Base-by-base conservation (phyloP, 2,888 invertebrate genomes). In the Smittia aterrima region DNA sequence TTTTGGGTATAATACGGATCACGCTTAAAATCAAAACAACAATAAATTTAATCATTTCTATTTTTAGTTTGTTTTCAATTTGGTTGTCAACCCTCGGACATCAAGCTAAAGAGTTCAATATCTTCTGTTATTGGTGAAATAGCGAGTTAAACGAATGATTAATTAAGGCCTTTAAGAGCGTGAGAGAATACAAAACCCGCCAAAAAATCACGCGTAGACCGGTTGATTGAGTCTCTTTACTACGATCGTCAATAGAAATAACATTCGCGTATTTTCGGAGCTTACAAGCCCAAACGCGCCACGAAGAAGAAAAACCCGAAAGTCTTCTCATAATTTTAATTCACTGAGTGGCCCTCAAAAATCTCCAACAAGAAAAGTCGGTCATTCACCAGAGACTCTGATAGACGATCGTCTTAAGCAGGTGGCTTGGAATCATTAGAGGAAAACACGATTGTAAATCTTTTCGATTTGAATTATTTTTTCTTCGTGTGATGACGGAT, bases 381-480 rank as follows among this genome's bases (percentile, higher is more conserved):
- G 66, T 66, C 66, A 66, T 66, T 66, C 66, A 66, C 66, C 66
- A 66, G 27, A 66, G 1, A n/a, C 58, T 22, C 1, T 13, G 58
- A 58, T 18, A 20, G 18, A 58, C 58, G 22, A 58, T 13, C 47
- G 47, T 58, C 18, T 20, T 18, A 22, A 58, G 58, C 58, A 58
- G 58, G 58, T 18, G 58, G 4, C 58, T 18, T 13, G n/a, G 18
- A 58, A 1, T 22, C 58, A 22, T 58, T 58, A 58, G 58, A 58
- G 2, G 58, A 58, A 58, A 47, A 18, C 22, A 22, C 18, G 58
- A 18, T 22, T 58, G 20, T 58, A 58, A 58, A 58, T 20, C 47
- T n/a, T 32, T 32, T 32, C 32, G 32, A 9, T 32, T n/a, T n/a
- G n/a, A n/a, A n/a, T n/a, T n/a, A n/a, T n/a, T n/a, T n/a, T n/a